A percentile compares a stretch with the other conserved stretches of the same genome.
These are phyloP conservation scores for Ophion ellenae DNA, from an alignment of 2,888 invertebrate genomes.

Conservation along the genomic window DNA sequence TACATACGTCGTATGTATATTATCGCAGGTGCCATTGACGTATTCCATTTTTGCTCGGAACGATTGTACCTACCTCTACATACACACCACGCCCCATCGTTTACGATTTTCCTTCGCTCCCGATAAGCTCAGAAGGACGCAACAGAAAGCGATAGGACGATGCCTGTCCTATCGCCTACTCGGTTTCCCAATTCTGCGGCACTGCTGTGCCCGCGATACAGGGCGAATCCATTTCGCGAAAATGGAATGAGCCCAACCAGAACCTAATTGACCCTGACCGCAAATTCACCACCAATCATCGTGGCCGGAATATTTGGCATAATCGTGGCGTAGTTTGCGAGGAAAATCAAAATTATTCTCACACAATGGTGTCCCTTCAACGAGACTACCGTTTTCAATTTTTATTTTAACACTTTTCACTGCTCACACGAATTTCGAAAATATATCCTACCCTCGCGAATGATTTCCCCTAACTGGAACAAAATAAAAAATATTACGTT, in stretches of 20 bases:
- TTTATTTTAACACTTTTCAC: too few species aligned
- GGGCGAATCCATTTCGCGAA: too few species aligned
- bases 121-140: background rate
- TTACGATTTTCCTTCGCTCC: conserved; percentile 21
- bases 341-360: too few species aligned
- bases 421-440: background rate
- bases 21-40: conserved; percentile 19
- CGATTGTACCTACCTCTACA: background rate
- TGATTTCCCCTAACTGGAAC: too few species aligned
- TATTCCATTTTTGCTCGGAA: background rate
- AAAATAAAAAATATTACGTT: too few species aligned
- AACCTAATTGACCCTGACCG: too few species aligned
- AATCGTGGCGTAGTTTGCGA: too few species aligned
- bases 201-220: background rate
- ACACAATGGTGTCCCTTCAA: too few species aligned
- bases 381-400: too few species aligned
- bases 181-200: background rate
- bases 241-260: too few species aligned
- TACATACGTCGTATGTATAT: background rate
- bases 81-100: conserved; percentile 25
- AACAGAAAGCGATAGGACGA: background rate
- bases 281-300: too few species aligned
- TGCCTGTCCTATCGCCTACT: background rate
- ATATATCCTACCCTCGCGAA: background rate
- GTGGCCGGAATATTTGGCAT: too few species aligned